Evolutionary conservation across 2,888 invertebrate species (phyloP).

Genomic region (Rotaria magnacalcarata): DNA sequence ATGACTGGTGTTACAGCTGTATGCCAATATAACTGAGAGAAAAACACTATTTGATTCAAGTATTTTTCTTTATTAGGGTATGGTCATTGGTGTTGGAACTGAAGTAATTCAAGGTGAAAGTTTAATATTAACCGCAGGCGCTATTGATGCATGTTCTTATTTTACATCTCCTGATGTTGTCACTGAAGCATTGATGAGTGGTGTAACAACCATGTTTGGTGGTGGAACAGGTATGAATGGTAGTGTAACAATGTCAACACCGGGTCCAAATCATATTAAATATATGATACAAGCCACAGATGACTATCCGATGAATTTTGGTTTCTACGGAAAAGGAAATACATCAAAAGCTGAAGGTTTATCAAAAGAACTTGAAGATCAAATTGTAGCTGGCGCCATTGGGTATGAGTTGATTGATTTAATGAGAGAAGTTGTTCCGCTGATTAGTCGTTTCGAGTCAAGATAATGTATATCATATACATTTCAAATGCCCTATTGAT

Average conservation of each 20-base stretch:
- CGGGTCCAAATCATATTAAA: slow-evolving; percentile 56
- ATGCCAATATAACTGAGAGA: too few species aligned
- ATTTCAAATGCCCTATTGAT: too few species aligned
- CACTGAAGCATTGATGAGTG: slow-evolving; percentile 54
- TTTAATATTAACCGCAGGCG: slow-evolving; percentile 55
- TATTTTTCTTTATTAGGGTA: slow-evolving; percentile 48
- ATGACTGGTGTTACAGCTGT: slow-evolving; percentile 53
- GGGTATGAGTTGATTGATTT: slow-evolving; percentile 49
- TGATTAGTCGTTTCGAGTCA: not conserved
- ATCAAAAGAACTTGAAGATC: slow-evolving; percentile 52
- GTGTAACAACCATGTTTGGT: slow-evolving; percentile 56
- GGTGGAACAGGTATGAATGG: slow-evolving; percentile 57
- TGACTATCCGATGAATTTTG: slow-evolving; percentile 56
- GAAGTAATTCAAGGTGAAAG: slow-evolving; percentile 57
- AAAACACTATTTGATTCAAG: too few species aligned
- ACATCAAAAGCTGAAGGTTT: slow-evolving; percentile 48
- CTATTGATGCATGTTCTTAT: slow-evolving; percentile 47
- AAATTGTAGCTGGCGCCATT: slow-evolving; percentile 55
- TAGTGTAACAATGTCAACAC: slow-evolving; percentile 55
- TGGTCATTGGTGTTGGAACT: slow-evolving; percentile 55
- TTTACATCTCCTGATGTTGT: slow-evolving; percentile 47
- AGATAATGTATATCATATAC: too few species aligned
- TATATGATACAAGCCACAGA: slow-evolving; percentile 57
- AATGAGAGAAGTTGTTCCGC: too few species aligned
- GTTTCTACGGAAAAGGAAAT: slow-evolving; percentile 57